These are phyloP conservation scores for Erpobdella octoculata DNA, from an alignment of 2,888 invertebrate genomes.

Conservation along the genomic window DNA sequence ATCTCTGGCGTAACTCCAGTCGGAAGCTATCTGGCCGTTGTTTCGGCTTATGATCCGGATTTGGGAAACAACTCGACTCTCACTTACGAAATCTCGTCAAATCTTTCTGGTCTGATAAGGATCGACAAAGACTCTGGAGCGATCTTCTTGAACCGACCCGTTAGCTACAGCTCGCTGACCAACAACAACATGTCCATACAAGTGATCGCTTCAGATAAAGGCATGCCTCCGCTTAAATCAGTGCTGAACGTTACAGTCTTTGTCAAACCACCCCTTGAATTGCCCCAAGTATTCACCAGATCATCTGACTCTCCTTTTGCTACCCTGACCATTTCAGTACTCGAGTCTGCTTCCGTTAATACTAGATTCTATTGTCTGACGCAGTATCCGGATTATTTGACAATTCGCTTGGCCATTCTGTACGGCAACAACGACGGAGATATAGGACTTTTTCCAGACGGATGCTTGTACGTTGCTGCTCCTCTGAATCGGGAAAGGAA, in stretches of 20 bases:
- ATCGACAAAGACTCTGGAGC: conserved; percentile 80
- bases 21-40: conserved; percentile 82
- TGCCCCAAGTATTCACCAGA: not conserved
- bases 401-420: conserved; percentile 60
- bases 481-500: conserved; percentile 77
- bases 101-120: conserved; percentile 68
- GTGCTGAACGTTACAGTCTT: conserved; percentile 40
- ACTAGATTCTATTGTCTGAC: conserved; percentile 56
- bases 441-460: conserved; percentile 91
- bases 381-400: conserved; percentile 15
- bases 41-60: conserved; percentile 77
- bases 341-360: conserved; percentile 83
- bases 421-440: conserved; percentile 77
- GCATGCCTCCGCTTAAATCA: conserved; percentile 39
- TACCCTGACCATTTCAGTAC: conserved; percentile 51
- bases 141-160: conserved; percentile 60
- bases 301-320: not conserved
- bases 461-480: conserved; percentile 77
- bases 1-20: conserved; percentile 83
- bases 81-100: conserved; percentile 68
- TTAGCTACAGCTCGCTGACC: not conserved
- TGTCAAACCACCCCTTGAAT: not conserved
- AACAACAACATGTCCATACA: conserved; percentile 36
- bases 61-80: conserved; percentile 75
- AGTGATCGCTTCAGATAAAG: conserved; percentile 44